Percentiles rank a stretch among this genome's conserved stretches.
These are phyloP conservation scores for Actinemys pallida DNA, from an alignment of 2,113 vertebrate genomes.

Conservation along the genomic window DNA sequence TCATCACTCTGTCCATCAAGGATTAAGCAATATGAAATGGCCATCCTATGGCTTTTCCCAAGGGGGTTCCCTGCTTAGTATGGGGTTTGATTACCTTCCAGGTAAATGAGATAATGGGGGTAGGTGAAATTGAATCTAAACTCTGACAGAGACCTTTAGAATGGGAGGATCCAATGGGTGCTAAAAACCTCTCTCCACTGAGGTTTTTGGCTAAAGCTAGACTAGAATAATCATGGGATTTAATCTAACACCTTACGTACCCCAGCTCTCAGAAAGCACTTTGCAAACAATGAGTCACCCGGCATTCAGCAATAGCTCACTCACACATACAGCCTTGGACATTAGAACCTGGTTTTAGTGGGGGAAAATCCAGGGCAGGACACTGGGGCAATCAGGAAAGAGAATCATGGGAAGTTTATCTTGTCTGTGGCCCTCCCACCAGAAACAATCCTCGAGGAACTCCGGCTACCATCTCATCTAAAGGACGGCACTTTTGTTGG, in stretches of 20 bases:
- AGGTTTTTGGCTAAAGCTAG: background rate
- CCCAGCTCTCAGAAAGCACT: background rate
- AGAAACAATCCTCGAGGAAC: background rate
- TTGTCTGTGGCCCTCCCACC: background rate
- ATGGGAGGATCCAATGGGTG: fast-evolving
- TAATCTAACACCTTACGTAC: background rate
- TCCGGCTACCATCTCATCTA: too few relatives aligned
- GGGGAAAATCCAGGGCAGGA: background rate
- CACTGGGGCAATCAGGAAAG: fast-evolving
- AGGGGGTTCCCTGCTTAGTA: background rate
- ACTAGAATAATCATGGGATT: background rate
- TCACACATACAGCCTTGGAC: fast-evolving
- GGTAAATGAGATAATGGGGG: background rate
- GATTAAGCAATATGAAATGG: background rate
- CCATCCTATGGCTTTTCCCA: background rate
- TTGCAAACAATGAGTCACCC: background rate
- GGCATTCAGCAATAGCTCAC: fast-evolving
- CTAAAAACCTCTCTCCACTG: fast-evolving
- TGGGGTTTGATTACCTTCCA: fast-evolving
- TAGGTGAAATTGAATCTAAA: background rate
- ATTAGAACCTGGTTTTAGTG: background rate
- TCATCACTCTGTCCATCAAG: background rate
- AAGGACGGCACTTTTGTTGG: fast-evolving
- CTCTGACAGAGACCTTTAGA: background rate
- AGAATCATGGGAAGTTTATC: fast-evolving